Evolutionary conservation across 2,888 invertebrate species (phyloP), one percentile per base, ranked within the genome.

Genomic region (Hydriomena furcata): DNA sequence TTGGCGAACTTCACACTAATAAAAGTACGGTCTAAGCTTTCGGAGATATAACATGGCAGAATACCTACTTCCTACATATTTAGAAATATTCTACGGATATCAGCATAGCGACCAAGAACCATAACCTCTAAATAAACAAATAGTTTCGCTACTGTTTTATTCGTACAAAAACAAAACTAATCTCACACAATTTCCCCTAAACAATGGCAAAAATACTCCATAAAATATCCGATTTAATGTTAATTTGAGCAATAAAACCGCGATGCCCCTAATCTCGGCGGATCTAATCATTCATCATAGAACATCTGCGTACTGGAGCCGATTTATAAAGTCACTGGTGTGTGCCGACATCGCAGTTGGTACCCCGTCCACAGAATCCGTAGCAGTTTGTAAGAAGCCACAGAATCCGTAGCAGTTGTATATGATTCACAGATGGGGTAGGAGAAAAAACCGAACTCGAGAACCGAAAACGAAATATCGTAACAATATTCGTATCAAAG

Each of bases 271-370:
- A 71, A 73, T 74, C 66, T 79, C 70, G 65, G 71, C 66, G 72
- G 73, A 84, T 85, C 83, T 85, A 83, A 86, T 86, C 84, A 76
- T 84, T 73, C 71, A 80, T 82, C 79, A 76, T 76, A 68, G 65
- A 84, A 71, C 82, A 83, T 82, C 84, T 87, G 85, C 68, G 84
- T 68, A 65, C 66, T 69, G 57, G 63, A 68, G 55, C 51, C 66
- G 63, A 12, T 73, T 82, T 78, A 75, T 65, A 74, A 76, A 84
- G 84, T 85, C 83, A 74, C 78, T 72, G 67, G 65, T 83, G 82
- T 81, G 67, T 66, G 57, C 68, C 73, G 70, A 79, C 81, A 74
- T 65, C 47, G 65, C 79, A 73, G 52, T 71, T 76, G 80, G 72
- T 76, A 62, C 70, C n/a, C 71, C 61, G 20, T 21, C 28, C 37